Base-by-base conservation (phyloP, 2,888 invertebrate genomes). In the Acleris emargana region DNA sequence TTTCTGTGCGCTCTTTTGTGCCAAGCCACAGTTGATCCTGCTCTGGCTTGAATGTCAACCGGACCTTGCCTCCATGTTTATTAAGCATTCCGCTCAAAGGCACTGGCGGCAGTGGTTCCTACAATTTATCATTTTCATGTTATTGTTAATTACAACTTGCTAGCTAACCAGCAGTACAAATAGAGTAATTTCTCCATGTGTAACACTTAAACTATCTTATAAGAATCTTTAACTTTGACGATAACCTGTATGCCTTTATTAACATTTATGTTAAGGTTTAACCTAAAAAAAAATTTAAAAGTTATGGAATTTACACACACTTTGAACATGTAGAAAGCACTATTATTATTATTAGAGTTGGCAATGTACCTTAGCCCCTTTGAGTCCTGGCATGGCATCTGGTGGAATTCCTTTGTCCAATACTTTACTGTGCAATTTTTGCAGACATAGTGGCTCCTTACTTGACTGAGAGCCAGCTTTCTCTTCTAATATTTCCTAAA, bases 1-100 rank as follows among this genome's bases (percentile, higher is more conserved):
- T 98, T 77, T 98, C 97, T 67, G 98, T 98, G 75, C 97, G 93
- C 84, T 98, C 98, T 89, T 97, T 97, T 54, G 98, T 98, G 66
- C 97, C 97, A 52, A 98, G 95, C 98, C 98, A 98, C 17, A 98
- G 90, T 84, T 98, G 97, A 83, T 98, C 98, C 72, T 95, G 94
- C 83, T 98, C 98, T 76, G 98, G 93, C 93, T 98, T 98, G 86
- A 98, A 98, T 54, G 98, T 98, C 68, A 98, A 94, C 74, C 98
- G 93, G 60, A 98, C 97, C 94, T 97, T 98, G 5, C 97, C 97
- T 17, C 97, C 97, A 68, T 95, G 94, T 83, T 97, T 97, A 86
- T 97, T 98, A 80, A 98, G 91, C 98, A 98, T 98, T 54, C 98
- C 98, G 71, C 96, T 95, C 32, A 98, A 84, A 43, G 98, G 97